These are phyloP conservation scores for Drosophila sulfurigaster DNA, from an alignment of 1,140 invertebrate species.

Conservation along the genomic window DNA sequence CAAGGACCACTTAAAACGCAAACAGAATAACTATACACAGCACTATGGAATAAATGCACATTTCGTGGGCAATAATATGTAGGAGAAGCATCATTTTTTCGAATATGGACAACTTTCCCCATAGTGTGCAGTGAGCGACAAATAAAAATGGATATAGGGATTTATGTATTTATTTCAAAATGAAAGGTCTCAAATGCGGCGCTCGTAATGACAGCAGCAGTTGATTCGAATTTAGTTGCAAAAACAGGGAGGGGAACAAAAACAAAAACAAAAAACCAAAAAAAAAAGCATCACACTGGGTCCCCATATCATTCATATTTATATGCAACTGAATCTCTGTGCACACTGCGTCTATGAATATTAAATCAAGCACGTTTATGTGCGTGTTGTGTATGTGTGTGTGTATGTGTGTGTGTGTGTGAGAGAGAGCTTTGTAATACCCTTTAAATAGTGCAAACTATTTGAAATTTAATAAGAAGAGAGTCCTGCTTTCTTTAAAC, in stretches of 20 bases:
- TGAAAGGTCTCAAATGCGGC: slow-evolving; percentile 9
- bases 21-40: background rate
- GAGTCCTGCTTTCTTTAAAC: no score
- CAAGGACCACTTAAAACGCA: slow-evolving; percentile 33
- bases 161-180: slow-evolving; percentile 5
- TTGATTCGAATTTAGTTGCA: slow-evolving; percentile 35
- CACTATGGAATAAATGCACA: no score
- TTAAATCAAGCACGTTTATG: slow-evolving; percentile 57
- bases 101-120: no score
- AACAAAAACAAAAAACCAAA: no score
- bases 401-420: slow-evolving; percentile 24
- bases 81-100: no score
- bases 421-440: slow-evolving; percentile 4
- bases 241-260: background rate
- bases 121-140: slow-evolving; percentile 28
- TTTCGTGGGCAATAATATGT: no score
- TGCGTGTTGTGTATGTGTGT: background rate
- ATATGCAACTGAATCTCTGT: slow-evolving; percentile 21
- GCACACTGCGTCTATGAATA: slow-evolving; percentile 57
- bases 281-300: background rate
- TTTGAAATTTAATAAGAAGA: background rate
- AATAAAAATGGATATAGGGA: slow-evolving; percentile 5
- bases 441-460: background rate
- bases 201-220: slow-evolving; percentile 20
- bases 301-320: slow-evolving; percentile 9